Evolutionary conservation across 2,113 vertebrate genomes (phyloP), one percentile per base, ranked within the genome.

Genomic region (Psilopsiagon aurifrons): DNA sequence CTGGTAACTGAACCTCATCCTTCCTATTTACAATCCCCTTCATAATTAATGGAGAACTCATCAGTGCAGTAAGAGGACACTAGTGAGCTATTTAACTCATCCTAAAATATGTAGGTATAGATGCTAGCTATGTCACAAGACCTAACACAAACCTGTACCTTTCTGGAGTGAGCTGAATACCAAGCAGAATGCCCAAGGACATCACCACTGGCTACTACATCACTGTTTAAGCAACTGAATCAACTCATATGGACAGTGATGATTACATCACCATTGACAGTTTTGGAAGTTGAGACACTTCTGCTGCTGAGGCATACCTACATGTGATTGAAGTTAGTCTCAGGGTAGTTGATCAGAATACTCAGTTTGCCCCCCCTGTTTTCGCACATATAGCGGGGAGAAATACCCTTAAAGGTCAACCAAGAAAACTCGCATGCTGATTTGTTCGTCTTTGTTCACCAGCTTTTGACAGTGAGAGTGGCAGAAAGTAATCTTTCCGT

Each of bases 111-210:
- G 11, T 52, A 54, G 22, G 2, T 28, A 41, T 19, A 22, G 17
- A 13, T 54, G 16, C 27, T 47, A 52, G 25, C 24, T 70, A 67
- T 44, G 20, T 25, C 20, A 44, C 24, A 41, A 37, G 39, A 46
- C 31, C 3, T n/a, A 10, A 47, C 0, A 0, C 43, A 85, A 51
- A 49, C 47, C 43, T 23, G 3, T 35, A 39, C 5, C 35, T 13
- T 51, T 83, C 28, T 57, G 37, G 31, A 62, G 15, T 20, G 13
- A 68, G 24, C 11, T 41, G 20, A 83, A 83, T 31, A 8, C 4
- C 35, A 46, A 57, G 20, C 3, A 71, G 13, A 90, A 67, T 4
- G 17, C 2, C 47, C 9, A 20, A 29, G 25, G 20, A 44, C 10
- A 6, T 28, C 37, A 44, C 23, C 24, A n/a, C 19, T 31, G 41